phyloP scores from a whole-genome alignment of 1,140 invertebrate genomes.

The Scaptomyza hsui region DNA sequence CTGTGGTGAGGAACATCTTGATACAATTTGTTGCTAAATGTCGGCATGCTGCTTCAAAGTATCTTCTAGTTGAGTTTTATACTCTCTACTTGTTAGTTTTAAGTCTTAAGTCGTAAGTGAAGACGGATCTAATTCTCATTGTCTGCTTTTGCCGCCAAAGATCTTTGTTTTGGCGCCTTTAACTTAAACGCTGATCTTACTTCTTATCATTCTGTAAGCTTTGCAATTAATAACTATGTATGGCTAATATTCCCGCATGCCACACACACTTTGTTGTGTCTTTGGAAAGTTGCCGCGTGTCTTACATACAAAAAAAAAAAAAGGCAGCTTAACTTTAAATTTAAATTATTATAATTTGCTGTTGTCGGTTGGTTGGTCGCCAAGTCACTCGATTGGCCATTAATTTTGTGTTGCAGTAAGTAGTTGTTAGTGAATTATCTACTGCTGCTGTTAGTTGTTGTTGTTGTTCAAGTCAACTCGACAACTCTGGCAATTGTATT shows the following conservation, averaged over 20 bases:
- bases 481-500: conserved; percentile 23
- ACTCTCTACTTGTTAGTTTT: conserved; percentile 5
- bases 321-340: conserved; percentile 36
- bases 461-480: conserved; percentile 13
- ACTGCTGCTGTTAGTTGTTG: conserved; percentile 12
- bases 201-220: conserved; percentile 62
- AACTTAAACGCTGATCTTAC: conserved; percentile 35
- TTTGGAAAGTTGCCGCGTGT: conserved; percentile 51
- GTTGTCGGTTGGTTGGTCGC: conserved; percentile 20
- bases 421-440: conserved; percentile 30
- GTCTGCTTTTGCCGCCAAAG: conserved; percentile 24
- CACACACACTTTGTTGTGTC: conserved; percentile 10
- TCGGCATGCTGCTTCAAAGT: conserved; percentile 35
- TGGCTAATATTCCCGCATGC: conserved; percentile 28
- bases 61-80: neutral
- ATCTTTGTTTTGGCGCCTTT: conserved; percentile 46
- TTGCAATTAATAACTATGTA: conserved; percentile 57
- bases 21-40: conserved; percentile 62
- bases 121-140: conserved; percentile 13
- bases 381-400: conserved; percentile 32
- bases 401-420: conserved; percentile 23
- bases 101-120: conserved; percentile 1
- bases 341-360: conserved; percentile 73
- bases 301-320: conserved; percentile 63
- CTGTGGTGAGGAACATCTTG: conserved; percentile 57